Percentiles rank a stretch among this genome's conserved stretches.
These are phyloP conservation scores for Falco novaeseelandiae DNA, from an alignment of 2,797 vertebrate genomes.

Conservation along the genomic window DNA sequence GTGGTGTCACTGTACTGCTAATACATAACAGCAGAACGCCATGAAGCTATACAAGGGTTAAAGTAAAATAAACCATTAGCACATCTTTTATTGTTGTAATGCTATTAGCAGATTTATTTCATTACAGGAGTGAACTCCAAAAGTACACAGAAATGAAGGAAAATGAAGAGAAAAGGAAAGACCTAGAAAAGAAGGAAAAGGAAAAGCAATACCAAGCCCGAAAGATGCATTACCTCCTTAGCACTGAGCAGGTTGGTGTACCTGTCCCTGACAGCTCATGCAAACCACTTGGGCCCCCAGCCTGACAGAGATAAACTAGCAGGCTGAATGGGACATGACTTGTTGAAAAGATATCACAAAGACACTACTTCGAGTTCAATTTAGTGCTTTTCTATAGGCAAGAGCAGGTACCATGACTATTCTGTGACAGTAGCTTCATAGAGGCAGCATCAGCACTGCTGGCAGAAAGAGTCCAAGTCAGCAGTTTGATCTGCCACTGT, in stretches of 20 bases:
- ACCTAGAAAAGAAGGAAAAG: slow-evolving; percentile 80
- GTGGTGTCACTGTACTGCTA: neutral
- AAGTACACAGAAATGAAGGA: slow-evolving; percentile 81
- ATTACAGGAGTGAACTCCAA: slow-evolving; percentile 84
- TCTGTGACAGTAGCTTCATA: slow-evolving; percentile 63
- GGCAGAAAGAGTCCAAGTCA: slow-evolving; percentile 68
- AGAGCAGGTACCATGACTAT: slow-evolving; percentile 67
- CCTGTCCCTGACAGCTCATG: slow-evolving; percentile 77
- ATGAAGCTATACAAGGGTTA: neutral
- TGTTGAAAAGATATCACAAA: slow-evolving; percentile 82
- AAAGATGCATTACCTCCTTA: slow-evolving; percentile 92
- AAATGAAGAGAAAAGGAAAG: slow-evolving; percentile 78
- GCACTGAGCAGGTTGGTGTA: slow-evolving; percentile 89
- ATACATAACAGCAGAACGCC: neutral
- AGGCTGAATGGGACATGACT: slow-evolving; percentile 82
- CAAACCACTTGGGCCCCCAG: slow-evolving; percentile 67
- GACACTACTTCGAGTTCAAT: slow-evolving; percentile 80
- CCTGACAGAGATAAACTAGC: slow-evolving; percentile 83
- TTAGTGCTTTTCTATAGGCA: slow-evolving; percentile 69
- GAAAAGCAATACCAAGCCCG: slow-evolving; percentile 81
- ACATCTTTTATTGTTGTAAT: neutral
- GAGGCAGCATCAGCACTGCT: slow-evolving; percentile 57
- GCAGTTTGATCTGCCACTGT: slow-evolving; percentile 68
- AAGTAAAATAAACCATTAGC: neutral
- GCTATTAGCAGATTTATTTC: slow-evolving; percentile 38